Evolutionary conservation across 2,797 vertebrate species (phyloP), one percentile per base, ranked within the genome.

Genomic region (Acanthurus leucopareius): DNA sequence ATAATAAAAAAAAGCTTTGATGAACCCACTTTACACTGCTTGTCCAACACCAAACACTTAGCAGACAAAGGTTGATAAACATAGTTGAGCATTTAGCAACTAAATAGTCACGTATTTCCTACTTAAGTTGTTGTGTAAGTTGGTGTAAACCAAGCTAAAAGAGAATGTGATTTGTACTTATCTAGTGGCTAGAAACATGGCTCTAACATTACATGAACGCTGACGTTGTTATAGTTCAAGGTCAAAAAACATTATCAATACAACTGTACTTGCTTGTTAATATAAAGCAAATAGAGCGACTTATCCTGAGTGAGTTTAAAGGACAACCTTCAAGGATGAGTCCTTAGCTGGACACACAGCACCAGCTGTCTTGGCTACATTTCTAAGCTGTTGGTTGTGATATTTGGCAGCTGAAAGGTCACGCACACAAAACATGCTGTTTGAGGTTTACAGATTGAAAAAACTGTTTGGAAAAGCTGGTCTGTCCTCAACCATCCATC

Each of bases 371-470:
- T 57, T 75, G 65, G 59, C 65, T 13, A 22, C 9, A 0, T 51
- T 51, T 77, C 25, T 45, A n/a, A 61, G 48, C 69, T 66, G 35
- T 20, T 69, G 60, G 44, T 61, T 28, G 1, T 56, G 59, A 40
- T 52, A 62, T 73, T 61, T 84, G 68, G 73, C 77, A 79, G 68
- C 15, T 11, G 14, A 42, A 64, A 10, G 7, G 59, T 49, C 76
- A 80, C 53, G 14, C 48, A 68, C 38, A 63, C 38, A 58, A 48
- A 28, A 54, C 76, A 72, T 47, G 40, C 54, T 72, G 76, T 52
- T 67, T 59, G 62, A 66, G 56, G 60, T 54, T 74, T 57, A 57
- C 42, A 66, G 44, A 38, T 16, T 38, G 22, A 52, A 47, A 44
- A 67, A 54, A 15, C 1, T 25, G 20, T 60, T 56, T 51, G 47